phyloP scores from a whole-genome alignment of 92 coral and sea anemone genomes.

The Montipora capitata region DNA sequence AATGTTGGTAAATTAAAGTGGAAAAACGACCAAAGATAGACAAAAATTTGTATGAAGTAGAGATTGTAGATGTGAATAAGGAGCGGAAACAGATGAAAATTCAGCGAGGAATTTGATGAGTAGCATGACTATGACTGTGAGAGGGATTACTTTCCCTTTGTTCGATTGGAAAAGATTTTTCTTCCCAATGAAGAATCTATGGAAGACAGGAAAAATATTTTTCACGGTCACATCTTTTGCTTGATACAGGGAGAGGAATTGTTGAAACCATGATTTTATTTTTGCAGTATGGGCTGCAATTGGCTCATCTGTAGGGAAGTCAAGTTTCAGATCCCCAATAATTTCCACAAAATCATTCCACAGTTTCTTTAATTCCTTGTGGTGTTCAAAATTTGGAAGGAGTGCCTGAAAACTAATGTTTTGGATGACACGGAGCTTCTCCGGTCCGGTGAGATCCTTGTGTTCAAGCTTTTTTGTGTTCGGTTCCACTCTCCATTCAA shows the following conservation, averaged over 20 bases:
- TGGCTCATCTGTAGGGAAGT: conserved; percentile 39
- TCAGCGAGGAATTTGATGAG: too few species aligned
- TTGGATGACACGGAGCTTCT: conserved; percentile 25
- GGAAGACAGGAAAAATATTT: too few species aligned
- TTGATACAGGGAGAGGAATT: conserved; percentile 53
- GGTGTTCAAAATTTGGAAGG: conserved; percentile 34
- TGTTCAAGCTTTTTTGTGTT: conserved; percentile 68
- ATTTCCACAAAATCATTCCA: conserved; percentile 56
- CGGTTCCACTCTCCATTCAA: conserved; percentile 55
- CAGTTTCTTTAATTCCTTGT: conserved; percentile 35
- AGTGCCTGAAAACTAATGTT: conserved; percentile 52
- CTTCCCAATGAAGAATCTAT: too few species aligned
- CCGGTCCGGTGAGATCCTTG: conserved; percentile 79
- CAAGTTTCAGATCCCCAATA: conserved; percentile 60
- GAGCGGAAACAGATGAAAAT: too few species aligned
- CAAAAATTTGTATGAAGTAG: background rate
- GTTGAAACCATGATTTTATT: conserved; percentile 18
- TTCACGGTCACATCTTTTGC: conserved; percentile 53
- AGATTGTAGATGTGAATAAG: too few species aligned
- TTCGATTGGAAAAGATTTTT: too few species aligned
- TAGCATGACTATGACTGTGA: too few species aligned
- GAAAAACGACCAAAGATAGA: background rate
- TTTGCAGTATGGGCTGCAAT: conserved; percentile 8
- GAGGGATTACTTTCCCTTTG: background rate
- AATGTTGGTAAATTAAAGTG: background rate